Evolutionary conservation across 2,797 vertebrate genomes (phyloP), one percentile per base, ranked within the genome.

Genomic region (Poeciliopsis turneri): DNA sequence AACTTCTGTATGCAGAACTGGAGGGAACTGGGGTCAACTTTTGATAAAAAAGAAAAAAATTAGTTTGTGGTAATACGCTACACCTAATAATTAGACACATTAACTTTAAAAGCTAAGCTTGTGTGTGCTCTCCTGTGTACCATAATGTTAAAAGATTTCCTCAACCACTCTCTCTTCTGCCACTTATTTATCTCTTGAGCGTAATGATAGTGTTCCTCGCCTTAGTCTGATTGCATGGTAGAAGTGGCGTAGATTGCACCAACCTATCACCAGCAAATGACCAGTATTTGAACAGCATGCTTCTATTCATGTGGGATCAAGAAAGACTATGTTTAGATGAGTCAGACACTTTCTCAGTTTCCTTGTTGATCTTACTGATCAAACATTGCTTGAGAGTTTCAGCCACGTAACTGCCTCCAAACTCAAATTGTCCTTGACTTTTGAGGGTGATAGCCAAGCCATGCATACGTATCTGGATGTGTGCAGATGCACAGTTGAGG

Each of bases 181-280:
- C 84, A 78, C 79, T 92, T 93, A 91, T 94, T 94, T 93, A 93
- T 94, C 91, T 93, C 90, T 81, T 83, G 77, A 75, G 81, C 82
- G 85, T 93, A 93, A 95, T 94, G 89, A 93, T 86, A 92, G 93
- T 86, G 83, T 90, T 92, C 80, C 86, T 92, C 47, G 73, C 79
- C 73, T 83, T 64, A 6, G 72, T 72, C 84, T 91, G 93, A 94
- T 94, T 93, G 92, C 89, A 94, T 75, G 83, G 90, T 87, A 93
- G 86, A 68, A n/a, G 71, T 84, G 57, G 64, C 80, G 76, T 47
- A 87, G 92, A 90, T 90, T 92, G 89, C 88, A 87, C 75, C 81
- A 77, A 85, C 85, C 84, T 87, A 92, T 94, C 87, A 74, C 86
- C 86, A 82, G 87, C 86, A 90, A 93, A 93, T 90, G 90, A 86